Percentiles rank a stretch among this genome's conserved stretches.
These are phyloP conservation scores for Cisticola juncidis DNA, from an alignment of 2,113 vertebrate species.

Conservation along the genomic window DNA sequence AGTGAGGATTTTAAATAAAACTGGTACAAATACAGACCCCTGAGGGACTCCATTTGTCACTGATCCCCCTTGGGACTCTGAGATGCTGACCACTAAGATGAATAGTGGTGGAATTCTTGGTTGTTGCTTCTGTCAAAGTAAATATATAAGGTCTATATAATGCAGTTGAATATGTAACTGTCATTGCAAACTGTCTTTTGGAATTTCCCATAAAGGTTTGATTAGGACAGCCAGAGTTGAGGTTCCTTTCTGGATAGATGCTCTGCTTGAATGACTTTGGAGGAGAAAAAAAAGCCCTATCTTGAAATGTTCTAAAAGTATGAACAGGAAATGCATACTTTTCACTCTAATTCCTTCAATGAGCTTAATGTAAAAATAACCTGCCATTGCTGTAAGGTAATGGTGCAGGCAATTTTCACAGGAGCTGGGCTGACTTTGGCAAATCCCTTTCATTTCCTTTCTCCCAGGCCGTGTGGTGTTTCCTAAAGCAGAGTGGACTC, in stretches of 20 bases:
- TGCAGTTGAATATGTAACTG: neutral
- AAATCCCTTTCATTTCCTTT: neutral
- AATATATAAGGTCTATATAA: accelerated
- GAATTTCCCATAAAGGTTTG: conserved; percentile 15
- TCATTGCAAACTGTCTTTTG: conserved; percentile 9
- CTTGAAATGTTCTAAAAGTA: neutral
- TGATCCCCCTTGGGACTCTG: accelerated
- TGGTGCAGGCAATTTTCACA: neutral
- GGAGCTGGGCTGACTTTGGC: neutral
- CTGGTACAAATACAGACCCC: neutral
- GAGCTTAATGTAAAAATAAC: conserved; percentile 21
- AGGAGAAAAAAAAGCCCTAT: neutral
- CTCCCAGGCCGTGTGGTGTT: neutral
- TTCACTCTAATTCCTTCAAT: conserved; percentile 18
- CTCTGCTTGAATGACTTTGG: neutral
- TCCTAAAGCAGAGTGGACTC: neutral
- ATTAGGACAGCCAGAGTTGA: neutral
- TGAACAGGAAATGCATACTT: neutral
- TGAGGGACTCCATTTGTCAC: neutral
- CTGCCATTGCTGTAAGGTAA: neutral
- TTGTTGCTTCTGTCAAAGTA: neutral
- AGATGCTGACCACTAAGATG: neutral
- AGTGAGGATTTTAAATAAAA: neutral
- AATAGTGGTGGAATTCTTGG: neutral
- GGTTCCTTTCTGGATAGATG: neutral